Evolutionary conservation across 2,888 invertebrate species (phyloP), one percentile per base, ranked within the genome.

Genomic region (Parelbella ahira): DNA sequence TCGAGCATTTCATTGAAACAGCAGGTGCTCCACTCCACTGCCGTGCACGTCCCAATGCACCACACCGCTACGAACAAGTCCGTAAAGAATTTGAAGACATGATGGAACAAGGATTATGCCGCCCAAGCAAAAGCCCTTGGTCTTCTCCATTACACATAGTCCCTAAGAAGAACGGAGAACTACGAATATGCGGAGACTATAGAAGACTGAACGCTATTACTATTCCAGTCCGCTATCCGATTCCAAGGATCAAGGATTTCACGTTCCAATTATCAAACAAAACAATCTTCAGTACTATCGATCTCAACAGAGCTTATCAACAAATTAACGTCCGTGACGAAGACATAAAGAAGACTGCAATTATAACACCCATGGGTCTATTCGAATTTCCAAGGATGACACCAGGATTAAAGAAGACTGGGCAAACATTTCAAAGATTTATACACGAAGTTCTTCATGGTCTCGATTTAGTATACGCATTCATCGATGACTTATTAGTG

Each of bases 151-250:
- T 21, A 3, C 21, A 21, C n/a, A 7, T 21, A n/a, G 21, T 21
- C 2, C 21, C 21, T n/a, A 21, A 21, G 7, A 21, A 21, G 21
- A 21, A 21, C n/a, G 21, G 21, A 2, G 21, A 21, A 3, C 67
- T 60, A 3, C 36, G 57, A 1, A 51, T 53, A 0, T 75, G 75
- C 38, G 76, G 75, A 0, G 76, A 80, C 28, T 82, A 75, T 43
- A 45, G 76, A 0, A 8, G 12, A 0, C 48, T 75, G 0, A 82
- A 76, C 44, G 44, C 58, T 0, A 44, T 49, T 7, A 70, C 70
- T 0, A 50, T 53, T 2, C 67, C 53, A 0, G 71, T 74, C 25
- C 24, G 47, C 7, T 50, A 49, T 13, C 42, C 49, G 1, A 30
- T 50, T 7, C 23, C 49, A 0, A 34, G 44, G 1, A 20, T 49